Evolutionary conservation across 2,113 vertebrate genomes (phyloP).

Genomic region (Datnioides undecimradiatus): DNA sequence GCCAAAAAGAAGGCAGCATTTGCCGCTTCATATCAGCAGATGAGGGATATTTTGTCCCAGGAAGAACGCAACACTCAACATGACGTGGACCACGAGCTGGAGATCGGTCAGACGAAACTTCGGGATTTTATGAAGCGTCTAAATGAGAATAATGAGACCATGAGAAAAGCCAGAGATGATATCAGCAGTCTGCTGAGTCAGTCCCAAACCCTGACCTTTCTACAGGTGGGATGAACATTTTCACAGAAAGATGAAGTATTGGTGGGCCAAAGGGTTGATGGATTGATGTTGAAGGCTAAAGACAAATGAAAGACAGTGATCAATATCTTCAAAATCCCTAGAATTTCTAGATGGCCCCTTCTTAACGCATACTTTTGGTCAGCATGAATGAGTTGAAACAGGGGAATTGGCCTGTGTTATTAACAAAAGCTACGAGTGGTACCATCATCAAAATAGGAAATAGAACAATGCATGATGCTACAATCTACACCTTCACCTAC

Average conservation of each 20-base stretch:
- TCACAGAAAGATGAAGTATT: not conserved
- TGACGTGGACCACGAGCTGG: constrained; percentile 87
- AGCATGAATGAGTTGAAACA: not conserved
- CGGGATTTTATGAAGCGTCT: constrained; percentile 79
- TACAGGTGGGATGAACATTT: constrained; percentile 86
- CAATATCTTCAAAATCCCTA: not conserved
- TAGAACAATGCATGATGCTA: not conserved
- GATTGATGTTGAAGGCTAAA: not conserved
- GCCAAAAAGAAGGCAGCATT: constrained; percentile 80
- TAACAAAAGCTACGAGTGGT: no score
- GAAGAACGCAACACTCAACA: constrained; percentile 76
- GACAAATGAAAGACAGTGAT: not conserved
- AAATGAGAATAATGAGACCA: constrained; percentile 82
- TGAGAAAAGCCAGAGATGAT: constrained; percentile 81
- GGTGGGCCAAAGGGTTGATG: not conserved
- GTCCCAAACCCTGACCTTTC: constrained; percentile 84
- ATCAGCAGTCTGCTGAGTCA: constrained; percentile 82
- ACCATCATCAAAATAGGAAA: no score
- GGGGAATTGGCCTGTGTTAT: not conserved
- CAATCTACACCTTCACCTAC: not conserved
- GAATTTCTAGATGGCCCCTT: not conserved
- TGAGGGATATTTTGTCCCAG: constrained; percentile 84
- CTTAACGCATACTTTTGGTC: not conserved
- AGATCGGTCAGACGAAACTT: constrained; percentile 81
- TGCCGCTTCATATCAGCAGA: constrained; percentile 83